Conservation (phyloP, 2,888 invertebrate genomes). For the Pedicia rivosa region DNA sequence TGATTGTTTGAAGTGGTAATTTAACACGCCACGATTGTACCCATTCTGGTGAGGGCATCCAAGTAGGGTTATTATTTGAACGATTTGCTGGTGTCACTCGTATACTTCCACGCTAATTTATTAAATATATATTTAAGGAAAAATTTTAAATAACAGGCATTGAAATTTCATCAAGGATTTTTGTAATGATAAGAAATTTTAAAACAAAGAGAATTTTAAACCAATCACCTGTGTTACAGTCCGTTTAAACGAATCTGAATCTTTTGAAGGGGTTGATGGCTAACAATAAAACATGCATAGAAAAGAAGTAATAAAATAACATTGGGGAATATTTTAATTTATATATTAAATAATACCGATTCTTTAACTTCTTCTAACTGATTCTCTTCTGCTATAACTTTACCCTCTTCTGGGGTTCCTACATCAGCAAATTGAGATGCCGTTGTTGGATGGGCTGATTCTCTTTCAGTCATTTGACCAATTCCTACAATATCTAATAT, state of each 20-base stretch:
- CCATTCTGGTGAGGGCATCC: constrained; percentile 95
- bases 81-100: constrained; percentile 31
- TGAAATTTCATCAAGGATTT: not conserved
- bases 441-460: constrained; percentile 80
- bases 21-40: constrained; percentile 93
- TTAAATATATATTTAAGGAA: constrained; percentile 11
- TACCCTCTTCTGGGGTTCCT: constrained; percentile 6
- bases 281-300: not conserved
- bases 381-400: constrained; percentile 1
- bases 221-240: constrained; percentile 26
- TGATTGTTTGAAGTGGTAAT: constrained; percentile 95
- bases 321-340: too few species aligned
- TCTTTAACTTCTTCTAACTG: too few species aligned
- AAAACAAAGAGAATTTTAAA: not conserved
- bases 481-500: constrained; percentile 37
- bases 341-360: too few species aligned
- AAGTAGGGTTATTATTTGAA: constrained; percentile 23
- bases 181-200: not conserved
- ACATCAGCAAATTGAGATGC: too few species aligned
- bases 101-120: constrained; percentile 42
- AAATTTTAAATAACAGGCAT: not conserved
- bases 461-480: constrained; percentile 86
- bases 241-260: constrained; percentile 13
- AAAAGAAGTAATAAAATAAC: not conserved
- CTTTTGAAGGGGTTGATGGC: constrained; percentile 7